Percentiles rank a stretch among this genome's conserved stretches.
Conservation (phyloP, 2,797 vertebrate genomes). For the Adelosebastes latens region DNA sequence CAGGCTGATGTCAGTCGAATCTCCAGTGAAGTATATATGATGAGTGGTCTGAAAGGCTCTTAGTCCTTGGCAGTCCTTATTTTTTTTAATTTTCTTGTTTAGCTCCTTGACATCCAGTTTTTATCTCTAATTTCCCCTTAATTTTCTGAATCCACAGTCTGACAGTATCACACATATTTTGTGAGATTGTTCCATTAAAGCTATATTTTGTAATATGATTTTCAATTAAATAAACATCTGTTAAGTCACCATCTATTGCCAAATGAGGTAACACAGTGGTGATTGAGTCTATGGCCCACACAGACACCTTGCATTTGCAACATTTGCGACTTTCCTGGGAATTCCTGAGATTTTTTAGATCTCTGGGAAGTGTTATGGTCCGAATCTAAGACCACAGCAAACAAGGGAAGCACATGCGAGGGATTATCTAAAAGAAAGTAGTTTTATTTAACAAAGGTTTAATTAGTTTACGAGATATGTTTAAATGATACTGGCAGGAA, state of each 20-base stretch:
- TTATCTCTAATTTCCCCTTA: no score
- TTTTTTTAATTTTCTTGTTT: no score
- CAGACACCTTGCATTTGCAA: no score
- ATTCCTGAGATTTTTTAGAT: no score
- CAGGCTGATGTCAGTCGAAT: constrained; percentile 3
- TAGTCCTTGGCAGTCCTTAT: neutral
- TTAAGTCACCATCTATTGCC: neutral
- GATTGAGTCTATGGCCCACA: neutral
- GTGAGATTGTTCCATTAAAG: neutral
- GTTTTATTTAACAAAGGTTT: neutral
- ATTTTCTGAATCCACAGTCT: no score
- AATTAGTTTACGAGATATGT: neutral
- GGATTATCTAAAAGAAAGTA: neutral
- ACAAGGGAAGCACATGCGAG: neutral
- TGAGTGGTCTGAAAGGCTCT: neutral
- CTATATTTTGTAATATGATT: neutral
- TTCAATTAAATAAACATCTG: neutral
- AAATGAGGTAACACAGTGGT: neutral
- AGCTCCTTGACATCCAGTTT: no score
- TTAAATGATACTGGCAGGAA: neutral
- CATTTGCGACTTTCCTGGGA: neutral
- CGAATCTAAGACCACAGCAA: neutral
- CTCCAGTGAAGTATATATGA: constrained; percentile 4
- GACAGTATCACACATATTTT: neutral
- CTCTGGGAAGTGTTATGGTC: no score